Conservation (phyloP, 2,888 invertebrate species). For the Nycteola revayana region DNA sequence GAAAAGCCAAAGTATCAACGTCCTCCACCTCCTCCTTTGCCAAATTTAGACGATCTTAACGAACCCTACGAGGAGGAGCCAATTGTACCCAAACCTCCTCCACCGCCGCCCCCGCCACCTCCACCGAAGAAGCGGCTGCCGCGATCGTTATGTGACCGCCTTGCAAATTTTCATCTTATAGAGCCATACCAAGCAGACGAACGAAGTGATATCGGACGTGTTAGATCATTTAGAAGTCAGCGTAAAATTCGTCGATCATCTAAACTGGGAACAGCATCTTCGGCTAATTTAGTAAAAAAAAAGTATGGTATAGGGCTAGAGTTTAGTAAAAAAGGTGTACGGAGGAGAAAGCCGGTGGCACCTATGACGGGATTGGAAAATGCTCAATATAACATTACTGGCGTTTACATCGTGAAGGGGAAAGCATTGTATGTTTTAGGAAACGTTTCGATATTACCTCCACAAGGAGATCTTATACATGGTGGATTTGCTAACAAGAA, state of each 20-base stretch:
- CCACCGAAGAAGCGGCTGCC: conserved; percentile 61
- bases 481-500: conserved; percentile 50
- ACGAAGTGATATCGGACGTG: no score
- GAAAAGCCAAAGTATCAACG: conserved; percentile 40
- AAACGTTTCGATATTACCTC: conserved; percentile 48
- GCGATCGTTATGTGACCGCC: conserved; percentile 48
- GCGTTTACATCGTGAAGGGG: conserved; percentile 50
- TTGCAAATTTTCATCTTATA: conserved; percentile 53
- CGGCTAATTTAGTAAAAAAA: conserved; percentile 39
- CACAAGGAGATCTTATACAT: conserved; percentile 61
- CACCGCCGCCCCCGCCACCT: conserved; percentile 59
- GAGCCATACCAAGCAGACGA: conserved; percentile 22
- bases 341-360: conserved; percentile 43
- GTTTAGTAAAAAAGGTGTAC: conserved; percentile 16
- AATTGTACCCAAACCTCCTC: conserved; percentile 44
- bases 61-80: conserved; percentile 60
- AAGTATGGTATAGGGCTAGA: conserved; percentile 46
- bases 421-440: conserved; percentile 53
- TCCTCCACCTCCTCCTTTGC: conserved; percentile 50
- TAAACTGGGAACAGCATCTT: background rate
- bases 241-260: background rate
- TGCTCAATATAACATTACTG: conserved; percentile 57
- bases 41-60: conserved; percentile 59
- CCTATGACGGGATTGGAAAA: conserved; percentile 56
- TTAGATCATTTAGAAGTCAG: background rate